Percentiles rank a stretch among this genome's conserved stretches.
Evolutionary conservation across 2,797 vertebrate genomes (phyloP).

Genomic region (Lacerta agilis): DNA sequence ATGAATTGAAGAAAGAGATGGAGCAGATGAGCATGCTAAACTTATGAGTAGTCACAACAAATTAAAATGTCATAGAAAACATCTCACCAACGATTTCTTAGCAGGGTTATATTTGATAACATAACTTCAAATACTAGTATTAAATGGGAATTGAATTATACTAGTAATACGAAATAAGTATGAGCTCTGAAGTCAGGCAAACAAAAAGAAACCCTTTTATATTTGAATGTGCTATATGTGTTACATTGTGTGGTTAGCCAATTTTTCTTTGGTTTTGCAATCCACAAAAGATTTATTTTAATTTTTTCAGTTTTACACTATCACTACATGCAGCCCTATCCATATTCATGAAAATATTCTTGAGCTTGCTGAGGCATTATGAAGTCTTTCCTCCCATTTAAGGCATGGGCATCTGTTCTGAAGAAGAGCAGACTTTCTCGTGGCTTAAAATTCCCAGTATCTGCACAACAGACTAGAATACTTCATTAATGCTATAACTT

Average conservation of each 20-base stretch:
- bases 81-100: neutral
- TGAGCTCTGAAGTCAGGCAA: neutral
- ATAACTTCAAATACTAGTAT: neutral
- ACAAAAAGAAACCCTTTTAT: neutral
- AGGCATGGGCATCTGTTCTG: constrained; percentile 52
- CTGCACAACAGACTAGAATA: constrained; percentile 48
- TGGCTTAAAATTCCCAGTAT: constrained; percentile 49
- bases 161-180: neutral
- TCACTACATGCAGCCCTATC: constrained; percentile 37
- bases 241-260: neutral
- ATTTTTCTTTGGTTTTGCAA: constrained; percentile 25
- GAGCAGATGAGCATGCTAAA: neutral
- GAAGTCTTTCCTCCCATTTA: constrained; percentile 60
- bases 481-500: constrained; percentile 54
- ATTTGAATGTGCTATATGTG: neutral
- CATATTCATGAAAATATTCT: constrained; percentile 53
- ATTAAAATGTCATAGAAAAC: neutral
- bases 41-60: neutral
- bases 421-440: constrained; percentile 65
- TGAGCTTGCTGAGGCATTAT: constrained; percentile 67
- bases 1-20: neutral
- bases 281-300: constrained; percentile 57
- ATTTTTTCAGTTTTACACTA: constrained; percentile 51
- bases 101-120: neutral
- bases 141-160: neutral